A percentile compares a stretch with the other conserved stretches of the same genome.
These are phyloP conservation scores for Lacanobia oleracea DNA, from an alignment of 2,888 invertebrate species.

Conservation along the genomic window DNA sequence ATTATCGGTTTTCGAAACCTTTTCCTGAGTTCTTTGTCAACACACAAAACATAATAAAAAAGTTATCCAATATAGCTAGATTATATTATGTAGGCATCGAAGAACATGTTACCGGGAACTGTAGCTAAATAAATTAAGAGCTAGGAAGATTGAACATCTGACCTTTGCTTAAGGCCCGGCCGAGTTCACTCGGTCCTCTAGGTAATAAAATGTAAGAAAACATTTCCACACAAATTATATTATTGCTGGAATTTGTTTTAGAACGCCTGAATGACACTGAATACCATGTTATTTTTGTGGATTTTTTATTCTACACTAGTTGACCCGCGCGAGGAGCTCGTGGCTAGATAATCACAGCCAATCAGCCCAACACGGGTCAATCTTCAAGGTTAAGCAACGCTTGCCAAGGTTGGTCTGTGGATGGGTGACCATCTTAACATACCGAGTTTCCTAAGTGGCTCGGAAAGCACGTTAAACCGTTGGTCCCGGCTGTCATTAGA, in stretches of 20 bases:
- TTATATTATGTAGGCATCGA: constrained; percentile 15
- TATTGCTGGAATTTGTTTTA: constrained; percentile 28
- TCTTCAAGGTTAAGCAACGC: too few relatives aligned
- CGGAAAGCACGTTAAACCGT: too few relatives aligned
- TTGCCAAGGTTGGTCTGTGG: too few relatives aligned
- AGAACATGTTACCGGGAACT: constrained; percentile 20
- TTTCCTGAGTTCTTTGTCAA: neutral
- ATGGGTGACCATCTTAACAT: too few relatives aligned
- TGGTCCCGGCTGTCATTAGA: too few relatives aligned
- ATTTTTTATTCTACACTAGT: too few relatives aligned
- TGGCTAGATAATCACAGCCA: too few relatives aligned
- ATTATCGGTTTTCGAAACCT: neutral
- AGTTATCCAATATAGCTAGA: neutral
- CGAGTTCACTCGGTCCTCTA: constrained; percentile 11
- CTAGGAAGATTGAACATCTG: constrained; percentile 37
- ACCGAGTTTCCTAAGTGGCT: too few relatives aligned
- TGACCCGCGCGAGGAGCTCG: too few relatives aligned
- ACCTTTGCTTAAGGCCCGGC: constrained; percentile 33
- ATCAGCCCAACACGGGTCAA: too few relatives aligned
- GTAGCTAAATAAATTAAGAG: constrained; percentile 40
- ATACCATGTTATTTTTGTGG: too few relatives aligned
- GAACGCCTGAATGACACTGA: constrained; percentile 1
- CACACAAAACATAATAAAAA: constrained; percentile 5
- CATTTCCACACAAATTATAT: constrained; percentile 32
- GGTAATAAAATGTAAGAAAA: constrained; percentile 32